phyloP scores from a whole-genome alignment of 2,113 vertebrate species.

The Mirza zaza region DNA sequence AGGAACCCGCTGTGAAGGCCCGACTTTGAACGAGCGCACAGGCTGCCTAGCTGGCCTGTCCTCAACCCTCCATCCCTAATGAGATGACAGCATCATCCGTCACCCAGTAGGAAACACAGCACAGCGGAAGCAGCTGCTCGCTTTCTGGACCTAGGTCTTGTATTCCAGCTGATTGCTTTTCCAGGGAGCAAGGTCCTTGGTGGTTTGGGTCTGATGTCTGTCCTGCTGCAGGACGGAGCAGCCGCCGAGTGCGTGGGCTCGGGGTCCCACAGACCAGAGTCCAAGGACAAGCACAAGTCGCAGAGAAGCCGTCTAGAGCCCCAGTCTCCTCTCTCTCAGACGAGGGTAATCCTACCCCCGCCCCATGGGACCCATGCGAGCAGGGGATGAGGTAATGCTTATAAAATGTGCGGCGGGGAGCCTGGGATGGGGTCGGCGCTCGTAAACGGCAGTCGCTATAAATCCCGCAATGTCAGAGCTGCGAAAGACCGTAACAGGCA shows the following conservation, averaged over 20 bases:
- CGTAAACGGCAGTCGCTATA: neutral
- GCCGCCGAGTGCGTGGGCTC: neutral
- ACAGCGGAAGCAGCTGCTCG: accelerated
- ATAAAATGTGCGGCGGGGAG: neutral
- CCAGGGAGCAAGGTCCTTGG: neutral
- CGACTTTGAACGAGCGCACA: neutral
- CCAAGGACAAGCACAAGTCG: neutral
- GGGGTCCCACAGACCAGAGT: neutral
- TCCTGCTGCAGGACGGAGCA: neutral
- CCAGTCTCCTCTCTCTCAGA: neutral
- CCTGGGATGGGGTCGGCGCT: neutral
- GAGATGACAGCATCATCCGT: neutral
- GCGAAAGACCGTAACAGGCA: neutral
- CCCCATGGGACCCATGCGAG: neutral
- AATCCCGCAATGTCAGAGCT: neutral
- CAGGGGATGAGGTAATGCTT: neutral
- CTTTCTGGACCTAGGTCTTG: neutral
- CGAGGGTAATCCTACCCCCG: neutral
- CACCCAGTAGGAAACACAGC: neutral
- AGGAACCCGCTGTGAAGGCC: neutral
- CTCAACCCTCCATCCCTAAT: no score
- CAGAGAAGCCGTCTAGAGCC: accelerated
- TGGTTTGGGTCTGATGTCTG: neutral
- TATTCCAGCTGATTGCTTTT: constrained; percentile 15
- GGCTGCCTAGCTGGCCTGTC: neutral